A percentile compares a stretch with the other conserved stretches of the same genome.
Conservation (phyloP, 2,113 vertebrate genomes). For the Neolamprologus caudopunctatus region DNA sequence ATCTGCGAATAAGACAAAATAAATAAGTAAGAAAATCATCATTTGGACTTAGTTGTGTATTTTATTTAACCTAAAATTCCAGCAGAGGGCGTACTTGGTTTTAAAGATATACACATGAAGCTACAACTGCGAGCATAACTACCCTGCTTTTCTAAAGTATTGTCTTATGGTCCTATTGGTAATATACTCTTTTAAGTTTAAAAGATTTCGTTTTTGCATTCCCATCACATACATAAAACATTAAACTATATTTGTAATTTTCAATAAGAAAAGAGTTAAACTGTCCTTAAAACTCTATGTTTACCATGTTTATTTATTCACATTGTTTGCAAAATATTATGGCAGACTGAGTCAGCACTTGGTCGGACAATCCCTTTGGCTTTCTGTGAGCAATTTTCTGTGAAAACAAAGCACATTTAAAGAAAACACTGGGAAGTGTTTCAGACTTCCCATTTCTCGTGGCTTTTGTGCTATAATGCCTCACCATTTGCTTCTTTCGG, state of each 20-base stretch:
- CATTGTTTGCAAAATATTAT: not conserved
- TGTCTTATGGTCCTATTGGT: not conserved
- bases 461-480: not conserved
- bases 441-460: slow-evolving; percentile 47
- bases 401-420: not conserved
- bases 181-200: fast-evolving
- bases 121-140: not conserved
- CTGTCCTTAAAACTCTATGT: not conserved
- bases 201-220: fast-evolving
- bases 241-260: not conserved
- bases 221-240: not conserved
- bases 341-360: not conserved
- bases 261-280: not conserved
- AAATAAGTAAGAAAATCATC: not conserved
- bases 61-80: not conserved
- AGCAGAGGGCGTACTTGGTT: not conserved
- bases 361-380: not conserved
- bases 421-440: not conserved
- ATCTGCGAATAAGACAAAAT: not conserved
- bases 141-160: not conserved
- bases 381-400: not conserved
- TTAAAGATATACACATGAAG: not conserved
- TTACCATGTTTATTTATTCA: not conserved
- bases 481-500: not conserved
- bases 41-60: not conserved